Conservation (phyloP, 2,113 vertebrate genomes). For the Penelope pileata region DNA sequence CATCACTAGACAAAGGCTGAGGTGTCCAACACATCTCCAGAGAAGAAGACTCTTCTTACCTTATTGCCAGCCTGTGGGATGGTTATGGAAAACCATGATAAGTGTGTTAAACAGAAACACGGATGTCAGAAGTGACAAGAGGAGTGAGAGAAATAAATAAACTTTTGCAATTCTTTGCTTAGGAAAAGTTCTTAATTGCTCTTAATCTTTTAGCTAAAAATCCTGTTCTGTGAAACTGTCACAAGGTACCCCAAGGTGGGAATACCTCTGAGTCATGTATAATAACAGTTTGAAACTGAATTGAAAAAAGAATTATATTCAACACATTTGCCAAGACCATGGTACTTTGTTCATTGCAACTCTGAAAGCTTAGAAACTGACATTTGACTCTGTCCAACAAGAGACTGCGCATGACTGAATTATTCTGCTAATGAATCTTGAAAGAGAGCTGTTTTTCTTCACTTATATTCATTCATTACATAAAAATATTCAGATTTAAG, state of each 20-base stretch:
- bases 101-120: not conserved
- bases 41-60: not conserved
- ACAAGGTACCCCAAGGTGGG: not conserved
- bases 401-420: not conserved
- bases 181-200: not conserved
- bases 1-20: fast-evolving
- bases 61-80: not conserved
- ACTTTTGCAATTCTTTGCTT: not conserved
- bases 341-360: not conserved
- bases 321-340: not conserved
- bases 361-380: not conserved
- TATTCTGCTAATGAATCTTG: not conserved
- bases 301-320: not conserved
- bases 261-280: not conserved
- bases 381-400: not conserved
- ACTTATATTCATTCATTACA: not conserved
- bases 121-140: not conserved
- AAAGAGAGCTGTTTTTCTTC: not conserved
- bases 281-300: not conserved
- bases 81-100: not conserved
- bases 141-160: not conserved
- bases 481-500: not conserved
- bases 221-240: not conserved
- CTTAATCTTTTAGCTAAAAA: not conserved
- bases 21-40: not conserved